Evolutionary conservation across 2,113 vertebrate genomes (phyloP).

Genomic region (Sander lucioperca): DNA sequence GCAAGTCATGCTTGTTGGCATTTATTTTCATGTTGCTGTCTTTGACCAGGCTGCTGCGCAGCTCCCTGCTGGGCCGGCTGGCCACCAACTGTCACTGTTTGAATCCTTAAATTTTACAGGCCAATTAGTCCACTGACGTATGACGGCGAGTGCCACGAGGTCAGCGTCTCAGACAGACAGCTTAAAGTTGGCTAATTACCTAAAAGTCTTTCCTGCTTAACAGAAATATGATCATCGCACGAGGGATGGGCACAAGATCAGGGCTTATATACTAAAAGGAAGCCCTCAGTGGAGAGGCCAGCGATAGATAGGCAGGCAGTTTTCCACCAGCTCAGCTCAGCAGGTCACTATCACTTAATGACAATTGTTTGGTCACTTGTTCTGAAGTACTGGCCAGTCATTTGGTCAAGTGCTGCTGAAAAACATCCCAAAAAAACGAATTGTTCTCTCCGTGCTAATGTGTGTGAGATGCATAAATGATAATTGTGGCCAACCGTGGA

Average conservation of each 20-base stretch:
- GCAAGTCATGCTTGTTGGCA: slow-evolving; percentile 10
- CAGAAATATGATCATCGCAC: slow-evolving; percentile 52
- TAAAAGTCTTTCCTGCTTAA: slow-evolving; percentile 44
- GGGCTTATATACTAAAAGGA: slow-evolving; percentile 43
- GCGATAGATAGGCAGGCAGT: too few relatives aligned
- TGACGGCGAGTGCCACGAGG: slow-evolving; percentile 46
- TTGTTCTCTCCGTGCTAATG: too few relatives aligned
- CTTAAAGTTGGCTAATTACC: slow-evolving; percentile 63
- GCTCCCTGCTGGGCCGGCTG: slow-evolving; percentile 24
- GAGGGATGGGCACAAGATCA: slow-evolving; percentile 14
- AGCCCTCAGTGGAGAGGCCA: background rate
- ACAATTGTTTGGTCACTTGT: too few relatives aligned
- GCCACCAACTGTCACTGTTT: slow-evolving; percentile 44
- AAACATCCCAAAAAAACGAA: too few relatives aligned
- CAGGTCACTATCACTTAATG: too few relatives aligned
- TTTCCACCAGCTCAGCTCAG: too few relatives aligned
- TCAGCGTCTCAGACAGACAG: slow-evolving; percentile 48
- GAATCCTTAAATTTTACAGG: slow-evolving; percentile 50
- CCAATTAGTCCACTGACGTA: slow-evolving; percentile 68
- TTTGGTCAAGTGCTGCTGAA: too few relatives aligned
- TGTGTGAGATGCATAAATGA: too few relatives aligned
- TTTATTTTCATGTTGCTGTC: slow-evolving; percentile 19
- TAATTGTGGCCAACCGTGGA: too few relatives aligned
- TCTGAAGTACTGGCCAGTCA: too few relatives aligned
- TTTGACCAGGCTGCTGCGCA: background rate